Percentiles rank a stretch among this genome's conserved stretches.
Evolutionary conservation across 2,113 vertebrate genomes (phyloP).

Genomic region (Ailurus styani): DNA sequence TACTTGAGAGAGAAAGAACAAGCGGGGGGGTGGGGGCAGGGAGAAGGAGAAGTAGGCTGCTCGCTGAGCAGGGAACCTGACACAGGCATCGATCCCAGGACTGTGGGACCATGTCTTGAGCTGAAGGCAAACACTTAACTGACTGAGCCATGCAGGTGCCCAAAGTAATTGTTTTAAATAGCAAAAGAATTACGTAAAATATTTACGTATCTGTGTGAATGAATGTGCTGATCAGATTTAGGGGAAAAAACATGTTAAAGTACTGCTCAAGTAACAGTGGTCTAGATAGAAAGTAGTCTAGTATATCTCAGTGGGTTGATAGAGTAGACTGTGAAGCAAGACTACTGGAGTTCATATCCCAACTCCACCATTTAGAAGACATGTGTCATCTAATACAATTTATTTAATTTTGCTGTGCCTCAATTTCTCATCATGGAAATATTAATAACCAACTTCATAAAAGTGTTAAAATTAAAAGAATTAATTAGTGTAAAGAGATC

Average conservation of each 20-base stretch:
- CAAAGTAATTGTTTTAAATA: neutral
- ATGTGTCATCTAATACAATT: neutral
- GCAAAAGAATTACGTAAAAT: neutral
- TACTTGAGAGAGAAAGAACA: no score
- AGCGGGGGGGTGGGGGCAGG: no score
- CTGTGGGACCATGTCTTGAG: no score
- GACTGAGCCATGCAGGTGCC: neutral
- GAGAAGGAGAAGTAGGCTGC: no score
- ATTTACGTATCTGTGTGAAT: neutral
- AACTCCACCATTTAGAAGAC: neutral
- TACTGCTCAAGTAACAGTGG: neutral
- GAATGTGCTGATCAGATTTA: neutral
- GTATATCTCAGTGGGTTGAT: neutral
- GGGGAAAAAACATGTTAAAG: neutral
- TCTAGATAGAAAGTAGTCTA: neutral
- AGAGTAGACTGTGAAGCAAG: accelerated
- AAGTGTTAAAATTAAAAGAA: neutral
- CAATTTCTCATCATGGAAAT: neutral
- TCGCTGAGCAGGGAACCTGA: no score
- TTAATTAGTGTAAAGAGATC: neutral
- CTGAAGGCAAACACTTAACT: no score
- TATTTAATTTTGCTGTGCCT: neutral
- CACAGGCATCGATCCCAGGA: no score
- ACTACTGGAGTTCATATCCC: neutral
- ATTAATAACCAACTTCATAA: neutral